A percentile compares a stretch with the other conserved stretches of the same genome.
Evolutionary conservation across 2,113 vertebrate genomes (phyloP).

Genomic region (Aptenodytes forsteri): DNA sequence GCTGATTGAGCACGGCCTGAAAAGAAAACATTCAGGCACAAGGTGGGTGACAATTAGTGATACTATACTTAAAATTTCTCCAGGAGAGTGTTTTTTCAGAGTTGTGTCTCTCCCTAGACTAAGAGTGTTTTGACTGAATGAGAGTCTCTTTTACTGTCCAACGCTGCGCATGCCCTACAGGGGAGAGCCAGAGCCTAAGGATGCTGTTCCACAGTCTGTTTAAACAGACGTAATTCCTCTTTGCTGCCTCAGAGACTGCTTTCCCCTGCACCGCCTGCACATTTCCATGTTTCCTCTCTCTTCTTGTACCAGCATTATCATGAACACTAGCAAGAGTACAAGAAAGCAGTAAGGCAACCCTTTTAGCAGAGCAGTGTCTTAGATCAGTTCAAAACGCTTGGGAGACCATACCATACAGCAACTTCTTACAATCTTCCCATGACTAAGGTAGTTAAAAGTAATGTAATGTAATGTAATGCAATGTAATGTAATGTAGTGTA

Average conservation of each 20-base stretch:
- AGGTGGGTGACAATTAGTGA: neutral
- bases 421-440: neutral
- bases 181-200: neutral
- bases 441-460: neutral
- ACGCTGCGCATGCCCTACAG: neutral
- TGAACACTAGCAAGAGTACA: neutral
- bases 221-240: neutral
- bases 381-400: neutral
- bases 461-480: neutral
- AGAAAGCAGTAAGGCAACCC: neutral
- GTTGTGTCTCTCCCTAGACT: neutral
- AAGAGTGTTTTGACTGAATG: neutral
- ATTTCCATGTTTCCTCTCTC: neutral
- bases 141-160: neutral
- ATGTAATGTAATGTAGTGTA: neutral
- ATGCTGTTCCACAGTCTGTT: neutral
- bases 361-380: neutral
- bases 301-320: neutral
- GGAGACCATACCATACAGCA: neutral
- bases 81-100: neutral
- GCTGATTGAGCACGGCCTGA: accelerated
- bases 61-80: neutral
- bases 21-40: neutral
- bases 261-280: neutral
- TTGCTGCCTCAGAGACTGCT: neutral